Evolutionary conservation across 2,797 vertebrate genomes (phyloP).

Genomic region (Myripristis jacobus): DNA sequence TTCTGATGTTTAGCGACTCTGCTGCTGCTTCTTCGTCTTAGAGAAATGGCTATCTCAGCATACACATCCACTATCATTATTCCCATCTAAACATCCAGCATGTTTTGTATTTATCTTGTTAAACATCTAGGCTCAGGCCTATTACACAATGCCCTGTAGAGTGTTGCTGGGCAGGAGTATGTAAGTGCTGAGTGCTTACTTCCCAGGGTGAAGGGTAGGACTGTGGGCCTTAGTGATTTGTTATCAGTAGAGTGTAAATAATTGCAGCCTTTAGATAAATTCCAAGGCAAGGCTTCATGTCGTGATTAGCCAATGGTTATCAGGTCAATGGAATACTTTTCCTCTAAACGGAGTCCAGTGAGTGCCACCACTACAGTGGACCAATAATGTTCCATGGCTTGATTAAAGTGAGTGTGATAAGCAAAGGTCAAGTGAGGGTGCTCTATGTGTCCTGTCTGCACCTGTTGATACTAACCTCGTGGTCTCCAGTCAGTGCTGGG

Average conservation of each 20-base stretch:
- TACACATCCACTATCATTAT: not conserved
- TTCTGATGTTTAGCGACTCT: not conserved
- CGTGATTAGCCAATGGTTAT: conserved; percentile 56
- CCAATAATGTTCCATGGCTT: not conserved
- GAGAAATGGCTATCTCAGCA: not conserved
- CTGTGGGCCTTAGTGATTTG: conserved; percentile 40
- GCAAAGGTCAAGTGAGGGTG: conserved; percentile 37
- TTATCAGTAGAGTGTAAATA: conserved; percentile 73
- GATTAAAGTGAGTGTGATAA: conserved; percentile 27
- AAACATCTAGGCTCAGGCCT: conserved; percentile 15
- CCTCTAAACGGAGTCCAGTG: conserved; percentile 20
- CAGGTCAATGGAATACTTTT: conserved; percentile 56
- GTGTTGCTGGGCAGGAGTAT: conserved; percentile 24
- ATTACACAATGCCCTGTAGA: conserved; percentile 49
- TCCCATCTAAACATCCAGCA: not conserved
- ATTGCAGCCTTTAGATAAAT: conserved; percentile 67
- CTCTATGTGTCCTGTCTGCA: conserved; percentile 10
- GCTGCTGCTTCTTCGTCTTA: not conserved
- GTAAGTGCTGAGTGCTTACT: not conserved
- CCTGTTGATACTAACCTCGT: conserved; percentile 39
- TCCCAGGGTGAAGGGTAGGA: conserved; percentile 23
- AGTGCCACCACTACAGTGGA: conserved; percentile 1
- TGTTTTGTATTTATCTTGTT: conserved; percentile 25
- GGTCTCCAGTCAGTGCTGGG: not conserved
- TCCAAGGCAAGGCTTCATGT: conserved; percentile 51